Evolutionary conservation across 2,113 vertebrate species (phyloP).

Genomic region (Prunella fulvescens): DNA sequence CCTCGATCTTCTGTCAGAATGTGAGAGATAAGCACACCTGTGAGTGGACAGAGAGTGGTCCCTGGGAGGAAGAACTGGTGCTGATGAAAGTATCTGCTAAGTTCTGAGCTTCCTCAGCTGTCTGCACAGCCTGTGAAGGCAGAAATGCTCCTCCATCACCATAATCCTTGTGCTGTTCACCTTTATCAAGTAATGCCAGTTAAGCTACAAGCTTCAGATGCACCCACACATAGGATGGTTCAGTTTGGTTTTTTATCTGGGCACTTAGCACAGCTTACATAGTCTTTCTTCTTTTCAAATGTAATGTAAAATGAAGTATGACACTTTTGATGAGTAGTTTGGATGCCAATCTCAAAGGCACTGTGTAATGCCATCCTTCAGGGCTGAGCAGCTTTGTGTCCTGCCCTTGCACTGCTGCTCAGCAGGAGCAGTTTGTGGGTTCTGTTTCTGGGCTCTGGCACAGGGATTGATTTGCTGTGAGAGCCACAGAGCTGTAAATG

Average conservation of each 20-base stretch:
- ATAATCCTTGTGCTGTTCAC: not conserved
- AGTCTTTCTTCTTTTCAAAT: not conserved
- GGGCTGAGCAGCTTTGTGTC: accelerated
- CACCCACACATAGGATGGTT: not conserved
- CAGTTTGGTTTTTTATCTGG: not conserved
- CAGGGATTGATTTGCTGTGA: accelerated
- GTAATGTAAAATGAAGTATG: not conserved
- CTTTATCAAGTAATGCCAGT: not conserved
- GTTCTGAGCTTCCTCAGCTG: not conserved
- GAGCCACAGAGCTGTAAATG: not conserved
- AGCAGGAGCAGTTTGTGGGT: not conserved
- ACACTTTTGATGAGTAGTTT: not conserved
- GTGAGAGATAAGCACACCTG: accelerated
- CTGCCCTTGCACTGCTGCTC: not conserved
- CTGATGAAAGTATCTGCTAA: not conserved
- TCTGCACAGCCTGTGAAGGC: not conserved
- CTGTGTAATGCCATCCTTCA: not conserved
- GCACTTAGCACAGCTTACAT: not conserved
- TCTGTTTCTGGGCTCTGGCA: not conserved
- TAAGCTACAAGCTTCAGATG: not conserved
- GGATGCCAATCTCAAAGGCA: not conserved
- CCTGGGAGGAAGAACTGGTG: not conserved
- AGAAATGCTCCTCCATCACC: not conserved
- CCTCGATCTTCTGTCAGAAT: not conserved
- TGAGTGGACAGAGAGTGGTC: not conserved